Evolutionary conservation across 2,797 vertebrate genomes (phyloP).

Genomic region (Muraenolepis orangiensis): DNA sequence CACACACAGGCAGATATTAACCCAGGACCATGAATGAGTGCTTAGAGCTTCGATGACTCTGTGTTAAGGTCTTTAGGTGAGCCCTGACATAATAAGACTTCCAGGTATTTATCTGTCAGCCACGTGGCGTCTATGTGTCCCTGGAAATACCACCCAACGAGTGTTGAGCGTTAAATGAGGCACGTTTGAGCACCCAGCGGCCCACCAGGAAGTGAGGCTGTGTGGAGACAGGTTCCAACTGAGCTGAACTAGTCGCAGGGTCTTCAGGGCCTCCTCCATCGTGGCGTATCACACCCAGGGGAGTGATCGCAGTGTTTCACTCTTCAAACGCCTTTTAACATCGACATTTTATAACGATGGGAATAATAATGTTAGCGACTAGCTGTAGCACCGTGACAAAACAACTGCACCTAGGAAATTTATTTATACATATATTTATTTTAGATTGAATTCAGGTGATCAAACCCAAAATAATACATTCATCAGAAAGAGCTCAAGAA

Average conservation of each 20-base stretch:
- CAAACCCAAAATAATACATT: background rate
- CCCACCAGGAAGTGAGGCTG: slow-evolving; percentile 38
- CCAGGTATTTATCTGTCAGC: background rate
- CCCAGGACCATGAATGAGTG: background rate
- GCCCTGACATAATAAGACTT: background rate
- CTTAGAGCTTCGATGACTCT: background rate
- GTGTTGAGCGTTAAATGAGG: slow-evolving; percentile 44
- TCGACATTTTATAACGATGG: background rate
- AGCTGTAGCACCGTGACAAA: background rate
- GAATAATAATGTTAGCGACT: background rate
- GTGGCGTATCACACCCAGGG: background rate
- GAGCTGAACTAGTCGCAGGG: background rate
- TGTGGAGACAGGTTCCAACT: slow-evolving; percentile 47
- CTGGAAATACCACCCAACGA: slow-evolving; percentile 55
- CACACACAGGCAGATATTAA: background rate
- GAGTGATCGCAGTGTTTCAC: background rate
- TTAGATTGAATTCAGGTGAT: background rate
- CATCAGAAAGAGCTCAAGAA: background rate
- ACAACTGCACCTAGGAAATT: background rate
- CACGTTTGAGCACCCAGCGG: slow-evolving; percentile 39
- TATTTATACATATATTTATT: background rate
- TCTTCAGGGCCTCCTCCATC: background rate
- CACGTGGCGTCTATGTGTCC: slow-evolving; percentile 14
- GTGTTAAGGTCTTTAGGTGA: background rate
- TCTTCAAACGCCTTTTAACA: background rate